These are phyloP conservation scores for Remorina albescens DNA, from an alignment of 2,797 vertebrate genomes.

Conservation along the genomic window DNA sequence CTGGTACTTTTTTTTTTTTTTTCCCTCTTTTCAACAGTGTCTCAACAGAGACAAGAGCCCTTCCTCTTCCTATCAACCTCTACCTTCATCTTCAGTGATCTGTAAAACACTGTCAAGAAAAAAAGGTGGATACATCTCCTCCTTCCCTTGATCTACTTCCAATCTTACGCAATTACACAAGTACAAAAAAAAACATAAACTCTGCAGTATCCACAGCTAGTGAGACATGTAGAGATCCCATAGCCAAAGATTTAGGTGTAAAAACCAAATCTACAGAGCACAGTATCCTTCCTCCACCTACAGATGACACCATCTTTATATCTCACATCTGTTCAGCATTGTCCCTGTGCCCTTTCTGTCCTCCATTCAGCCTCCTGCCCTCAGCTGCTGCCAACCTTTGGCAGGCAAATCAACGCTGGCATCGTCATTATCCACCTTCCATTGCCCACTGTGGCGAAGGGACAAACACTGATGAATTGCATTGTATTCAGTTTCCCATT, in stretches of 20 bases:
- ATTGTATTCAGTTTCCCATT: slow-evolving; percentile 71
- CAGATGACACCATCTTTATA: slow-evolving; percentile 42
- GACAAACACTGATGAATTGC: slow-evolving; percentile 73
- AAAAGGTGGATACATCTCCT: slow-evolving; percentile 44
- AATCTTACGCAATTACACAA: slow-evolving; percentile 33
- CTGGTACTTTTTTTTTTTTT: slow-evolving; percentile 44
- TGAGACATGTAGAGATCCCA: slow-evolving; percentile 5
- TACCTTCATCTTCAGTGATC: slow-evolving; percentile 61
- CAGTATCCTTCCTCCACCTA: slow-evolving; percentile 3
- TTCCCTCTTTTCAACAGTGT: slow-evolving; percentile 24
- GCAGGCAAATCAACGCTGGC: slow-evolving; percentile 55
- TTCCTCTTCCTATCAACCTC: slow-evolving; percentile 62
- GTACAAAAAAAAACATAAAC: background rate
- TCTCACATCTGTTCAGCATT: slow-evolving; percentile 45
- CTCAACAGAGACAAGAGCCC: slow-evolving; percentile 53
- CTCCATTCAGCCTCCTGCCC: slow-evolving; percentile 42
- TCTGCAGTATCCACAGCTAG: slow-evolving; percentile 3
- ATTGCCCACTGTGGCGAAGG: slow-evolving; percentile 33
- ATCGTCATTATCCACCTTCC: slow-evolving; percentile 34
- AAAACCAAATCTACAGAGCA: slow-evolving; percentile 14
- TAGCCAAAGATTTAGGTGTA: slow-evolving; percentile 4
- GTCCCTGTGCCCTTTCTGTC: slow-evolving; percentile 45
- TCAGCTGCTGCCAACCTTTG: slow-evolving; percentile 56
- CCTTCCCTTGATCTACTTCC: slow-evolving; percentile 52
- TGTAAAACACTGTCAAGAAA: slow-evolving; percentile 63